A percentile compares a stretch with the other conserved stretches of the same genome.
Conservation (phyloP, 2,888 invertebrate genomes). For the Mesorhabditis belari region DNA sequence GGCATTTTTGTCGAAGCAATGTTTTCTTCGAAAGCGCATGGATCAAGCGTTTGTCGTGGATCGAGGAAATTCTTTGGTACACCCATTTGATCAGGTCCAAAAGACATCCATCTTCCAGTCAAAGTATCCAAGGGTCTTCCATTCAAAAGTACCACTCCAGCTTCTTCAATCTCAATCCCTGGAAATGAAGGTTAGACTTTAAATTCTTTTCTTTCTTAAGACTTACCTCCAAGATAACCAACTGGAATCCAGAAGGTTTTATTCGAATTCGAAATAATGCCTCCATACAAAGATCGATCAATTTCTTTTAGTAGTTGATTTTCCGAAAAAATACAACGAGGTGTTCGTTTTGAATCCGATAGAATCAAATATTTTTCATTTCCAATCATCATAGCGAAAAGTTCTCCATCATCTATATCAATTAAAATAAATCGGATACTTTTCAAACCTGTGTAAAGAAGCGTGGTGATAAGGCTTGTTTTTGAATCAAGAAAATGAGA, state of each 20-base stretch:
- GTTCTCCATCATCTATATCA: constrained; percentile 3
- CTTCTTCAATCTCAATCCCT: constrained; percentile 19
- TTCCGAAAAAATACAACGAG: not conserved
- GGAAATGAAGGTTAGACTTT: not conserved
- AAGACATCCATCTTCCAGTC: constrained; percentile 20
- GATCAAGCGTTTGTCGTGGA: not conserved
- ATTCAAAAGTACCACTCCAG: constrained; percentile 12
- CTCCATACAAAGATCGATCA: constrained; percentile 11
- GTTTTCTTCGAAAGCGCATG: too few relatives aligned
- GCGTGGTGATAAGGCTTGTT: not conserved
- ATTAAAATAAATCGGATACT: constrained; percentile 9
- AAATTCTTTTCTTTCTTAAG: not conserved
- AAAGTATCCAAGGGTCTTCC: constrained; percentile 21
- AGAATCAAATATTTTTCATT: not conserved
- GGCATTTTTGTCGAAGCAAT: too few relatives aligned
- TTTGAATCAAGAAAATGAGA: not conserved
- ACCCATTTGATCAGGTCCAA: constrained; percentile 7
- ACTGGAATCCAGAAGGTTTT: constrained; percentile 13
- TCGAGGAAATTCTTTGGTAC: not conserved
- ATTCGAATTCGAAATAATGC: constrained; percentile 1
- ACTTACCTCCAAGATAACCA: constrained; percentile 18
- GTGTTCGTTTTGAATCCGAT: not conserved
- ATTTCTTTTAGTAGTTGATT: constrained; percentile 7
- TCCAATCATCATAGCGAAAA: not conserved
- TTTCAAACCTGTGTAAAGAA: constrained; percentile 1